Percentiles rank a stretch among this genome's conserved stretches.
These are phyloP conservation scores for Lepidocyrtoides sp. DNA, from an alignment of 2,888 invertebrate genomes.

Conservation along the genomic window DNA sequence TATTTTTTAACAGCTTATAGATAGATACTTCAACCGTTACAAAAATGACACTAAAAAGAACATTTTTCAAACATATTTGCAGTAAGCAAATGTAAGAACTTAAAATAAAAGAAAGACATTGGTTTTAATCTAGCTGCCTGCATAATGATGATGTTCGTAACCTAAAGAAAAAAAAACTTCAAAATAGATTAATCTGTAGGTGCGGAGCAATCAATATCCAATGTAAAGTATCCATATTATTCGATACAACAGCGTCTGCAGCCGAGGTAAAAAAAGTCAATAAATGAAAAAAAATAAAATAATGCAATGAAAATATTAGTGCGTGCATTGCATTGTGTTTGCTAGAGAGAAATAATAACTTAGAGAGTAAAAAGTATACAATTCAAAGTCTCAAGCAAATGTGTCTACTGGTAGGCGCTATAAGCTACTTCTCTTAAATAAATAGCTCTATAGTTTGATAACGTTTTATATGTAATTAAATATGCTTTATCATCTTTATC, in stretches of 20 bases:
- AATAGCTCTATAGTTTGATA: not conserved
- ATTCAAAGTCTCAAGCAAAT: not conserved
- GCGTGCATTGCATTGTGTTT: too few species aligned
- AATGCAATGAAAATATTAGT: too few species aligned
- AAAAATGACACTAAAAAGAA: constrained; percentile 32
- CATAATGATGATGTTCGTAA: not conserved
- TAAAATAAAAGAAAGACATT: constrained; percentile 39
- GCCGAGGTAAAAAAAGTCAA: too few species aligned
- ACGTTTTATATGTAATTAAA: not conserved
- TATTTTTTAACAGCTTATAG: constrained; percentile 33
- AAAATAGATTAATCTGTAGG: constrained; percentile 8
- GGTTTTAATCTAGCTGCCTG: constrained; percentile 4
- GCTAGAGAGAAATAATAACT: too few species aligned
- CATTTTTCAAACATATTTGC: constrained; percentile 17
- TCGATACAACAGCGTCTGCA: too few species aligned
- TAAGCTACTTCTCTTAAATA: not conserved
- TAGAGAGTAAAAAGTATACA: not conserved
- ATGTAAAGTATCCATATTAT: too few species aligned
- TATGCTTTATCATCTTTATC: too few species aligned
- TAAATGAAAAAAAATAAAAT: too few species aligned
- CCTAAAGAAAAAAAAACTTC: not conserved
- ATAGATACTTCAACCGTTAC: constrained; percentile 17
- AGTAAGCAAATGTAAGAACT: not conserved
- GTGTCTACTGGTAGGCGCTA: constrained; percentile 58
- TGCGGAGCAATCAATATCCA: too few species aligned